Evolutionary conservation across 2,113 vertebrate species (phyloP), one percentile per base, ranked within the genome.

Genomic region (Pachypanchax playfairii): DNA sequence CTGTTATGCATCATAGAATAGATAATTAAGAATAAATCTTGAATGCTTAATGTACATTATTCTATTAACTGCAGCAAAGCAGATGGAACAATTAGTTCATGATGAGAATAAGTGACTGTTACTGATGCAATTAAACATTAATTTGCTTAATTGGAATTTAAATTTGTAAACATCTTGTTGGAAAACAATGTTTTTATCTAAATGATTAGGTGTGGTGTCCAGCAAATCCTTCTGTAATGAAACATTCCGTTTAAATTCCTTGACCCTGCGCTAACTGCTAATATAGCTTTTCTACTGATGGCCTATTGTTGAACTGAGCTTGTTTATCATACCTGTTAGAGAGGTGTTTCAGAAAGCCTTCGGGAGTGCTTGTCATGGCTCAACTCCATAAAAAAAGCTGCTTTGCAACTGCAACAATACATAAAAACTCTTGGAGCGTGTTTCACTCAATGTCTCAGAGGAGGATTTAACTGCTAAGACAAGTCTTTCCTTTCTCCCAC

Each of bases 391-490:
- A 78, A 82, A 75, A 81, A 85, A 77, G 58, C 61, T 20, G 72
- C 75, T 80, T 66, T 15, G 63, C 76, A 77, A 85, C 86, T 15
- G 63, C 76, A 77, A 85, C 86, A 84, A 87, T 84, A 76, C 79
- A 85, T 85, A 86, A 85, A 87, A 42, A 82, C 77, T 81, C 67
- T 66, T 6, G 14, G 49, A 80, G 81, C 54, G 36, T 54, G 80
- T 84, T 85, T 79, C 66, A 60, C 59, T 75, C 29, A 17, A 48
- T 4, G 65, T 78, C 83, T 86, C 80, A 64, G 77, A 84, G 78
- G 86, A 83, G 81, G 86, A 86, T 90, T 87, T 85, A 79, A 85
- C 60, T 0, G 14, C 76, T 79, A 78, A 87, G 77, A 86, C 77
- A 64, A 80, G 77, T 55, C 79, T 75, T 63, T 81, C 49, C 48